Evolutionary conservation across 2,113 vertebrate species (phyloP), one percentile per base, ranked within the genome.

Genomic region (Apus apus): DNA sequence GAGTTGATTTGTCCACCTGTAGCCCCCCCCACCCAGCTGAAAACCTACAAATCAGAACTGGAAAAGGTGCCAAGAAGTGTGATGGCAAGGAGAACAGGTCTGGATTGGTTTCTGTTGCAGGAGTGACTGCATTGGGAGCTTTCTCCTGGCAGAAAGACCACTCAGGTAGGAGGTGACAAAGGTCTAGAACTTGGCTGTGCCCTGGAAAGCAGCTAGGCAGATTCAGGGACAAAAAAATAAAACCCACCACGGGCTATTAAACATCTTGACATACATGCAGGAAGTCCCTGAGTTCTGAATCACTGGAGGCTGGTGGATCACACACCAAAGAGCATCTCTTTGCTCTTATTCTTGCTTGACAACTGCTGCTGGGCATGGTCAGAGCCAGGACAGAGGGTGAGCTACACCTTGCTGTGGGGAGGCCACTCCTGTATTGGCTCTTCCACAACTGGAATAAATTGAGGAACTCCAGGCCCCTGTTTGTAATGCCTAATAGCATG

Each of bases 231-330:
- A 85, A n/a, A 84, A 48, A 17, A 25, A 1, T 6, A 43, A 43
- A 43, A 38, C 10, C 38, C 11, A 83, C 27, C 36, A 30, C 36
- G 11, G 30, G 56, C 51, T 26, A 38, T 46, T 48, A 60, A 64
- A 48, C 51, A 32, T 48, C 9, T 21, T 48, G 46, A 48, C 46
- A 48, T 32, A 58, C 4, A 13, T 2, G 23, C 21, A 64, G 56
- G 48, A 84, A 53, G 13, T 45, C 18, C 66, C 12, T 0, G 0
- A 77, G 56, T n/a, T n/a, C 57, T 36, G 34, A 2, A 67, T 29
- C 1, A 0, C 34, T 29, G 72, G 29, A 45, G n/a, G 36, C 14
- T 5, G 15, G 36, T 21, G 23, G 64, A 48, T 50, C 25, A 62
- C 38, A 57, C 36, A 58, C 58, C 40, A 89, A 26, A 34, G 64